phyloP scores from a whole-genome alignment of 1,140 invertebrate species.

The Drosophila murphyi region DNA sequence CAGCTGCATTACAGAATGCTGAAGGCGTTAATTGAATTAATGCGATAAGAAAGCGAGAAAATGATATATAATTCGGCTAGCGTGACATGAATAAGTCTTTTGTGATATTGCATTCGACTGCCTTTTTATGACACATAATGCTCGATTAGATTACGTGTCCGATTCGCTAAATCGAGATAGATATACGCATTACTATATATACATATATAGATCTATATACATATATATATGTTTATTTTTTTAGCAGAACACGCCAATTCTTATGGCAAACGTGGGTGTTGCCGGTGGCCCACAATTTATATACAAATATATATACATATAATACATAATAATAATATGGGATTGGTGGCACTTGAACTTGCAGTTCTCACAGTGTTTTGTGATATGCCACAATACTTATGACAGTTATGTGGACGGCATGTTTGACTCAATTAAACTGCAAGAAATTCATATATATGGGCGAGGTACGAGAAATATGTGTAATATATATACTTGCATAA shows the following conservation, averaged over 20 bases:
- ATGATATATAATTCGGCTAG: constrained; percentile 35
- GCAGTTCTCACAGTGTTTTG: constrained; percentile 25
- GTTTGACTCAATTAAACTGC: constrained; percentile 69
- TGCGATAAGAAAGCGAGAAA: constrained; percentile 53
- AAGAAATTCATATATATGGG: constrained; percentile 41
- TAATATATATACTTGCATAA: neutral
- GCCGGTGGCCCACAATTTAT: constrained; percentile 5
- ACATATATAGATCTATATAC: constrained; percentile 15
- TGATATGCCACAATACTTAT: constrained; percentile 10
- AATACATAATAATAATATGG: neutral
- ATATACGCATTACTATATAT: constrained; percentile 13
- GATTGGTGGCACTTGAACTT: constrained; percentile 13
- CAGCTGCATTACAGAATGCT: constrained; percentile 22
- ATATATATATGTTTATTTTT: neutral
- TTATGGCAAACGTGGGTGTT: constrained; percentile 1
- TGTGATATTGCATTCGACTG: constrained; percentile 54
- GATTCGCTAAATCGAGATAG: constrained; percentile 47
- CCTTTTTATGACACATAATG: constrained; percentile 47
- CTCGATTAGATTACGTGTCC: constrained; percentile 59
- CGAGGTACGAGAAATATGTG: neutral
- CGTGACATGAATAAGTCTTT: constrained; percentile 28
- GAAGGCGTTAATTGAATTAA: constrained; percentile 65
- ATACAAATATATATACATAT: neutral
- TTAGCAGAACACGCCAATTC: neutral
- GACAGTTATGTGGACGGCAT: constrained; percentile 34